Evolutionary conservation across 2,113 vertebrate species (phyloP).

Genomic region (Scolopax mira): DNA sequence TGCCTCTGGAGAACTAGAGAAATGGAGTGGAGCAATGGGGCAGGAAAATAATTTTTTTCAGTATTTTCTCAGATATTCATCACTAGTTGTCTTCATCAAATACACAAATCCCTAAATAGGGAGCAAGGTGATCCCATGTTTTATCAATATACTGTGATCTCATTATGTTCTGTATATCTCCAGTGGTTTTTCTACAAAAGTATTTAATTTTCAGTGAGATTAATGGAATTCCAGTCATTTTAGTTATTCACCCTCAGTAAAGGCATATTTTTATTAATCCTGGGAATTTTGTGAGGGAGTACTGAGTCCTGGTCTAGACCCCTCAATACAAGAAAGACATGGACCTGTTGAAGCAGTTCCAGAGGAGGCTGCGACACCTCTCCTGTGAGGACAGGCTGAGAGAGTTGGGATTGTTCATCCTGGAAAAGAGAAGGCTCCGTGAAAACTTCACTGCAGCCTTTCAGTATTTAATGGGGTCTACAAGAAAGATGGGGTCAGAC

Average conservation of each 20-base stretch:
- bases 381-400: not conserved
- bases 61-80: not conserved
- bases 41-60: not conserved
- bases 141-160: not conserved
- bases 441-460: not conserved
- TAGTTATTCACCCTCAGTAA: not conserved
- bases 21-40: not conserved
- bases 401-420: not conserved
- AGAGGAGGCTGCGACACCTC: not conserved
- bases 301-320: not conserved
- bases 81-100: not conserved
- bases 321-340: not conserved
- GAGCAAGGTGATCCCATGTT: not conserved
- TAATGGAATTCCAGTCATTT: not conserved
- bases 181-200: not conserved
- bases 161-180: not conserved
- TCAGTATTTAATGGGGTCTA: not conserved
- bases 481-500: not conserved
- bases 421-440: not conserved
- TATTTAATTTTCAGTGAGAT: not conserved
- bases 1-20: not conserved
- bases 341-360: not conserved
- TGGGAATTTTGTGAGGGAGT: not conserved
- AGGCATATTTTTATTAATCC: constrained; percentile 13
- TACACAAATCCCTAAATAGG: not conserved